Percentiles rank a stretch among this genome's conserved stretches.
Conservation (phyloP, 1,140 invertebrate species). For the Lordiphosa mommai region DNA sequence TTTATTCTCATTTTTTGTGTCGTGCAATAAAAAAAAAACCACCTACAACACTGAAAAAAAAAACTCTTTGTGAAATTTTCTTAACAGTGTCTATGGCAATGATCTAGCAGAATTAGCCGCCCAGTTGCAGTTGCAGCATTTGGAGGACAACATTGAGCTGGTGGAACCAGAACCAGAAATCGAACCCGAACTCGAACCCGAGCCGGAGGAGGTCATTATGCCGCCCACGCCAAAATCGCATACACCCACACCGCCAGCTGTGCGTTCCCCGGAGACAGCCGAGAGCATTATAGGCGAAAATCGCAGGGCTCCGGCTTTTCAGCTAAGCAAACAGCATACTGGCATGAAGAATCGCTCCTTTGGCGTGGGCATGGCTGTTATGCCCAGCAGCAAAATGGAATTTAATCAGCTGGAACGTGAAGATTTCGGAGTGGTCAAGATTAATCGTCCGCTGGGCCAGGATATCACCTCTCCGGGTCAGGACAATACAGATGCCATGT, state of each 20-base stretch:
- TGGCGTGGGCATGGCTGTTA: slow-evolving; percentile 72
- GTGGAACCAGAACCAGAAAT: slow-evolving; percentile 30
- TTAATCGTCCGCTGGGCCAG: slow-evolving; percentile 69
- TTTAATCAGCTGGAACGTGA: slow-evolving; percentile 72
- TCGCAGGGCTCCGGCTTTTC: slow-evolving; percentile 54
- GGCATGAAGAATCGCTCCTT: slow-evolving; percentile 78
- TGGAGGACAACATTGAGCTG: no score
- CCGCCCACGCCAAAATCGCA: slow-evolving; percentile 45
- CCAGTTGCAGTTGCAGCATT: slow-evolving; percentile 47
- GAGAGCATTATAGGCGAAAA: slow-evolving; percentile 66
- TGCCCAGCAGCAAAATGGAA: slow-evolving; percentile 76
- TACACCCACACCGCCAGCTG: slow-evolving; percentile 47
- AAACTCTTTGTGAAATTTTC: slow-evolving; percentile 13
- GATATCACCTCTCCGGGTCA: slow-evolving; percentile 50
- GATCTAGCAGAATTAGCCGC: slow-evolving; percentile 47
- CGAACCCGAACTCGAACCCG: slow-evolving; percentile 34
- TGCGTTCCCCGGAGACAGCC: slow-evolving; percentile 50
- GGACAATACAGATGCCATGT: slow-evolving; percentile 65
- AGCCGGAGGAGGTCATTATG: slow-evolving; percentile 29
- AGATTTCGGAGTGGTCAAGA: slow-evolving; percentile 75
- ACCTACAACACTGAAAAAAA: slow-evolving; percentile 4
- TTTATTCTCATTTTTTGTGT: slow-evolving; percentile 52
- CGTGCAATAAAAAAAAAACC: slow-evolving; percentile 56
- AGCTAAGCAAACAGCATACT: slow-evolving; percentile 76
- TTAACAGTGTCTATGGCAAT: slow-evolving; percentile 37